Evolutionary conservation across 2,888 invertebrate species (phyloP).

Genomic region (Flexamia atlantica): DNA sequence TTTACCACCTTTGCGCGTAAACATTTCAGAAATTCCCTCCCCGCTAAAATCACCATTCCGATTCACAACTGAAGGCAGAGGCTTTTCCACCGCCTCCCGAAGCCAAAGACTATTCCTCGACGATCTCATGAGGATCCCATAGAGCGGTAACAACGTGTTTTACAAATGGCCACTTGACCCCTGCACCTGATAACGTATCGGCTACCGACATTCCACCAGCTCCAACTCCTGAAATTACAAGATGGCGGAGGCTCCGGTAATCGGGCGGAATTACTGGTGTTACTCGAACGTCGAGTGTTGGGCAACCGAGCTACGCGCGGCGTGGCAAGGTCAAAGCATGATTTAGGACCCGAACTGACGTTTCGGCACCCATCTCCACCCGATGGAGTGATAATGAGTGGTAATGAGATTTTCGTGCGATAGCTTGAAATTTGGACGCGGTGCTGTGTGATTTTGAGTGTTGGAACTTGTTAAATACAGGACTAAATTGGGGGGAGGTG

Average conservation of each 20-base stretch:
- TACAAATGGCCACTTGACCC: conserved; percentile 41
- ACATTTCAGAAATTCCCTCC: too few species aligned
- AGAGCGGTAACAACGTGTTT: conserved; percentile 16
- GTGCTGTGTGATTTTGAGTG: too few species aligned
- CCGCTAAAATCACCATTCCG: too few species aligned
- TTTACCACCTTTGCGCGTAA: too few species aligned
- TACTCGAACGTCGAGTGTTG: background rate
- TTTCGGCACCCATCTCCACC: background rate
- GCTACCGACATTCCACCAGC: conserved; percentile 26
- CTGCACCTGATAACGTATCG: conserved; percentile 31
- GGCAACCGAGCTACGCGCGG: conserved; percentile 18
- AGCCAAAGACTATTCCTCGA: background rate
- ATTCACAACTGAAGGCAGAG: too few species aligned
- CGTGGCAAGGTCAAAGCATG: conserved; percentile 23
- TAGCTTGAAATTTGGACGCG: too few species aligned
- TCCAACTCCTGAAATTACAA: conserved; percentile 27
- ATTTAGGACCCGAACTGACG: conserved; percentile 1
- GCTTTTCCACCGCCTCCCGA: too few species aligned
- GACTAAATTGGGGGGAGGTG: too few species aligned
- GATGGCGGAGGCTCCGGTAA: conserved; percentile 20
- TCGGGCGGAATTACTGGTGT: background rate
- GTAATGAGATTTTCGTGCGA: background rate
- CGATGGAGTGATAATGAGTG: background rate
- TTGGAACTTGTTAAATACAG: too few species aligned
- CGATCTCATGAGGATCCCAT: conserved; percentile 12